Evolutionary conservation across 1,140 invertebrate genomes (phyloP), one percentile per base, ranked within the genome.

Genomic region (Drosophila varians): DNA sequence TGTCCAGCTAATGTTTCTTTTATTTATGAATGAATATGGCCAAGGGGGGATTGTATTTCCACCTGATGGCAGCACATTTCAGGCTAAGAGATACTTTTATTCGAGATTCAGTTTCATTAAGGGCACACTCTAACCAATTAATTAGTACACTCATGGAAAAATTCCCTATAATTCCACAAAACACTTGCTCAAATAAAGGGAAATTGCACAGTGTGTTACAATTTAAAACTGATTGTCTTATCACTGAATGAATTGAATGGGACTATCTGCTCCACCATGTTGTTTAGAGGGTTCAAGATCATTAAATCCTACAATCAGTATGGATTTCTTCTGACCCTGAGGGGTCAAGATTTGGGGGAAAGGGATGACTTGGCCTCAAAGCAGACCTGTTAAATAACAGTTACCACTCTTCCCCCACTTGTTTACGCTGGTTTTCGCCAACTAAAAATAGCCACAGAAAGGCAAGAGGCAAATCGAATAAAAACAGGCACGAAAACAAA

Each of bases 371-470:
- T 26, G 53, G 28, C 28, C 28, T 68, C n/a, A 52, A 43, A 38
- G 28, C 16, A 28, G 28, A 12, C 52, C 25, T 56, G 21, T 57
- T 69, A 69, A 69, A 38, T 61, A 75, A 68, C 45, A 58, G 36
- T 68, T 68, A 58, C 53, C 47, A 34, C 74, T 68, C 48, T 75
- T 55, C 28, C 53, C 43, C 23, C 21, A 48, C 23, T 61, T 48
- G 42, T 34, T 56, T 53, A 62, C 64, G 56, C 60, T 46, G 57
- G 51, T 49, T 40, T 8, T 40, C 2, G 38, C 16, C 16, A 31
- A 28, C 45, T 72, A 74, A 51, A 71, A 80, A 70, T 79, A 79
- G 49, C 28, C 64, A 26, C 14, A 28, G 56, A 69, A 46, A 28
- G 47, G 31, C 40, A 49, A 26, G 47, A 52, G 69, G 31, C 38